These are phyloP conservation scores for Sceloporus undulatus DNA, from an alignment of 2,113 vertebrate species.

Conservation along the genomic window DNA sequence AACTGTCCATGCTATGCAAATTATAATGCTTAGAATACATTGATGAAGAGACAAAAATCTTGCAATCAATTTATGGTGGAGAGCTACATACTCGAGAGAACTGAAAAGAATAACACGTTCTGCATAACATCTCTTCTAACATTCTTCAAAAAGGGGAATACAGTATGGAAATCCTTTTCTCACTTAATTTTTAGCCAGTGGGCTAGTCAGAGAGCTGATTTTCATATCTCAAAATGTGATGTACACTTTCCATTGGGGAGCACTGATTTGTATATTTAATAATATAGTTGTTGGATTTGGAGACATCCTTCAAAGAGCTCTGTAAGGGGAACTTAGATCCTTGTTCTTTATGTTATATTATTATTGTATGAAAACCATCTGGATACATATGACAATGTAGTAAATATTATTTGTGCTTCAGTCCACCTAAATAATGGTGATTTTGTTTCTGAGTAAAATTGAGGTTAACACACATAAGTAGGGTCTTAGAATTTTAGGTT, in stretches of 20 bases:
- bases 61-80: conserved; percentile 20
- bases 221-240: conserved; percentile 34
- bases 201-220: conserved; percentile 33
- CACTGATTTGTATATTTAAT: conserved; percentile 40
- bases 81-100: conserved; percentile 59
- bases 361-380: conserved; percentile 26
- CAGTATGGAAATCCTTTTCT: conserved; percentile 47
- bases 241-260: conserved; percentile 27
- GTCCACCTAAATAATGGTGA: conserved; percentile 11
- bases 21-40: conserved; percentile 57
- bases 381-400: conserved; percentile 26
- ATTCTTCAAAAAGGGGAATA: conserved; percentile 50
- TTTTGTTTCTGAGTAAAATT: background rate
- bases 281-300: conserved; percentile 39
- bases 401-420: conserved; percentile 26
- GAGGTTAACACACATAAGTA: background rate
- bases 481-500: conserved; percentile 31
- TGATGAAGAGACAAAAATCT: conserved; percentile 51
- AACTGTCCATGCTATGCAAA: conserved; percentile 39
- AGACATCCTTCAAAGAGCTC: background rate
- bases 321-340: conserved; percentile 38
- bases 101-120: background rate
- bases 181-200: conserved; percentile 49
- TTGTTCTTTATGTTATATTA: background rate
- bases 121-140: conserved; percentile 42